phyloP scores from a whole-genome alignment of 2,113 vertebrate species.

The Blennius ocellaris region DNA sequence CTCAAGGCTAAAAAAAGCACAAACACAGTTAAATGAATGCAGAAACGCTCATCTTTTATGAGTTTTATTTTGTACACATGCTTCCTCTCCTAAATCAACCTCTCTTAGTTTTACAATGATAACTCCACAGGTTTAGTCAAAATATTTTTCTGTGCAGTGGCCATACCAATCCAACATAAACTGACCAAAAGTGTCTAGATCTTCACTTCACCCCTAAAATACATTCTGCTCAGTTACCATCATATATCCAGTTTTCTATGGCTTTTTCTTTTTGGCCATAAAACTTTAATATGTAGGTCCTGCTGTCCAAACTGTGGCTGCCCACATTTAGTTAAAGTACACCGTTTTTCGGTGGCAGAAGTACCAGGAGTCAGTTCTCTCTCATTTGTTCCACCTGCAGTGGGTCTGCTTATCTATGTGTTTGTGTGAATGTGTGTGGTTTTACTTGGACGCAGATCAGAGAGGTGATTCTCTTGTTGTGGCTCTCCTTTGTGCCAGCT shows the following conservation, averaged over 20 bases:
- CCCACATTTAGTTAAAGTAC: constrained; percentile 20
- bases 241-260: background rate
- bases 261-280: constrained; percentile 2
- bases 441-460: constrained; percentile 63
- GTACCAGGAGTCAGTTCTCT: constrained; percentile 31
- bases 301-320: constrained; percentile 3
- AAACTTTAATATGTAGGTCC: constrained; percentile 11
- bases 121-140: no score
- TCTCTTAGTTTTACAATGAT: no score
- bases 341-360: constrained; percentile 18
- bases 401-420: constrained; percentile 41
- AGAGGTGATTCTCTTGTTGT: constrained; percentile 48
- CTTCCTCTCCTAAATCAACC: no score
- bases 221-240: constrained; percentile 4
- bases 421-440: background rate
- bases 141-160: no score
- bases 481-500: constrained; percentile 43
- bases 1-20: no score
- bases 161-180: no score
- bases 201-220: background rate
- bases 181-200: no score
- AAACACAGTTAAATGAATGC: no score
- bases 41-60: no score
- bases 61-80: no score
- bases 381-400: constrained; percentile 29